Evolutionary conservation across 2,888 invertebrate genomes (phyloP).

Genomic region (Actias luna): DNA sequence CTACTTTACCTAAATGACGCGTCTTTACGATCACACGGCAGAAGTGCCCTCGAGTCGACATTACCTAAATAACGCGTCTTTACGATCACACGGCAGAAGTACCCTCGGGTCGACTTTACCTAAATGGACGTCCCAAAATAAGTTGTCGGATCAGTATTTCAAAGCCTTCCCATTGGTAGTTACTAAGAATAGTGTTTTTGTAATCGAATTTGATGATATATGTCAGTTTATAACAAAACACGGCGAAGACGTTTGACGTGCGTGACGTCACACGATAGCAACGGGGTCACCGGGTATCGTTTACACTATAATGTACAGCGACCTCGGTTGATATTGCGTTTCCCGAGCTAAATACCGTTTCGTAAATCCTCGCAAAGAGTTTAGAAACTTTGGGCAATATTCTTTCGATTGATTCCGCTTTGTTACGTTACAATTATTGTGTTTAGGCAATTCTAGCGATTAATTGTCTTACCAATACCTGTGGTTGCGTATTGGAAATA

Average conservation of each 20-base stretch:
- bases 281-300: not conserved
- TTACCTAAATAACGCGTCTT: no score
- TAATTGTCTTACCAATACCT: not conserved
- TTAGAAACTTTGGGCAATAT: not conserved
- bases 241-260: not conserved
- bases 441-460: not conserved
- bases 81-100: no score
- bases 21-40: no score
- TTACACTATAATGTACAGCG: not conserved
- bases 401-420: not conserved
- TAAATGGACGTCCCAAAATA: no score
- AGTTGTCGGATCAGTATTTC: no score
- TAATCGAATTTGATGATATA: not conserved
- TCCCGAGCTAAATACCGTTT: not conserved
- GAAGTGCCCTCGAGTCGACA: no score
- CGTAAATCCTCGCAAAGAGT: not conserved
- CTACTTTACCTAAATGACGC: no score
- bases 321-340: slow-evolving; percentile 3
- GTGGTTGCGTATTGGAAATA: not conserved
- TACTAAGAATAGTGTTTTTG: no score
- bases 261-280: not conserved
- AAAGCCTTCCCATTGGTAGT: no score
- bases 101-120: no score
- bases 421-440: not conserved
- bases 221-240: not conserved